phyloP scores from a whole-genome alignment of 2,113 vertebrate genomes.

The Pluvialis apricaria region DNA sequence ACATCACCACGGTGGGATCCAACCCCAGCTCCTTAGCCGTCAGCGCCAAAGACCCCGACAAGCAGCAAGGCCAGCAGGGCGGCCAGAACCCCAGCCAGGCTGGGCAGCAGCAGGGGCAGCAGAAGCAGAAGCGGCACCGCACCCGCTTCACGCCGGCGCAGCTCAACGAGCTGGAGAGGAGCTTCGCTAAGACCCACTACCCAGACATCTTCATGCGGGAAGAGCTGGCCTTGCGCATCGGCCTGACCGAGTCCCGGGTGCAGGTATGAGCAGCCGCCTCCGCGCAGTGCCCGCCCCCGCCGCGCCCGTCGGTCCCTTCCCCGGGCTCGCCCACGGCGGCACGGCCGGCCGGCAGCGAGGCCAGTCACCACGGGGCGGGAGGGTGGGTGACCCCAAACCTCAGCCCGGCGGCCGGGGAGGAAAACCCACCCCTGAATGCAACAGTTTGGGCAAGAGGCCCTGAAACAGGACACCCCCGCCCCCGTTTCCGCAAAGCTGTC shows the following conservation, averaged over 20 bases:
- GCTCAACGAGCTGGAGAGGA: constrained; percentile 94
- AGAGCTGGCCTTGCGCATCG: constrained; percentile 91
- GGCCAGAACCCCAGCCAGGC: constrained; percentile 79
- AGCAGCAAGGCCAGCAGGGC: constrained; percentile 81
- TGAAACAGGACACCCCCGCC: neutral
- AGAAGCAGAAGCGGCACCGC: constrained; percentile 94
- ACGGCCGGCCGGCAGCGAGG: neutral
- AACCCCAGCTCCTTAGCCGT: constrained; percentile 87
- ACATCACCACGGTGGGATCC: constrained; percentile 90
- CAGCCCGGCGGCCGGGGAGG: neutral
- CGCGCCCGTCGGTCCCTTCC: neutral
- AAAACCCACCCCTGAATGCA: neutral
- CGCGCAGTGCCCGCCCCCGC: neutral
- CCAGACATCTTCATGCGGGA: constrained; percentile 97
- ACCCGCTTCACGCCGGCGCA: constrained; percentile 96
- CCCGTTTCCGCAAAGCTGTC: neutral
- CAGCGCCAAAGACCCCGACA: constrained; percentile 91
- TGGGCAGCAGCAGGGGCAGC: constrained; percentile 82
- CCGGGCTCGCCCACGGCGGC: neutral
- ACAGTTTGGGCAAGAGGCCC: neutral
- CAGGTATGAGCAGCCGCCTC: constrained; percentile 78
- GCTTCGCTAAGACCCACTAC: constrained; percentile 97
- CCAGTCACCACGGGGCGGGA: neutral
- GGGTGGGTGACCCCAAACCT: neutral
- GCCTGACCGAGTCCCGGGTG: constrained; percentile 93